Evolutionary conservation across 2,797 vertebrate species (phyloP), one percentile per base, ranked within the genome.

Genomic region (Vultur gryphus): DNA sequence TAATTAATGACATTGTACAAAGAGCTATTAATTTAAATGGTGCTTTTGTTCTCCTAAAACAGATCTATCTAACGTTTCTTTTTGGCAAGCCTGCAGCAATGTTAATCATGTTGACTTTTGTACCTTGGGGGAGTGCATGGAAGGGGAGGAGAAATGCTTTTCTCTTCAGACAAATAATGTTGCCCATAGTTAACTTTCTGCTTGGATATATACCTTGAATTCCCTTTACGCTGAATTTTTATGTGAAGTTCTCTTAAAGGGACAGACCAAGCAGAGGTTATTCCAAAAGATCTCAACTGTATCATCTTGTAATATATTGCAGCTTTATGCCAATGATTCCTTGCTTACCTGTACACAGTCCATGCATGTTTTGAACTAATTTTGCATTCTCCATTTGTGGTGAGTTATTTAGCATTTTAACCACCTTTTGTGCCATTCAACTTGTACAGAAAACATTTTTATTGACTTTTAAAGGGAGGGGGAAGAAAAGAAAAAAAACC

Each of bases 391-490:
- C 95, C 96, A 98, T 89, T 96, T 93, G 97, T 97, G 97, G 97
- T 98, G 97, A 97, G 94, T 97, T 97, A 90, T 64, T 97, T 95
- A 97, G 95, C 81, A 85, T 96, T 97, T 98, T 91, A 61, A 95
- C 97, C 96, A 97, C 97, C 96, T 97, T 98, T 98, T 97, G 97
- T 98, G 97, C 97, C 98, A 98, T 98, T 98, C 97, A 96, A 97
- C 97, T 98, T 98, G 98, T 98, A 98, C 97, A 98, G 98, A 98
- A 98, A 98, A 98, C 94, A 93, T 96, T 98, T 98, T 98, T 98
- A 98, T 98, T 91, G 97, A 97, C 96, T 98, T 98, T 98, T 95
- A 95, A 97, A 93, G 92, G 96, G 97, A 96, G 91, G 95, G 91
- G 87, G 35, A 80, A 89, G 73, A 88, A 89, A 95, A 87, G 54